Percentiles rank a stretch among this genome's conserved stretches.
These are phyloP conservation scores for Actinemys pallida DNA, from an alignment of 2,113 vertebrate species.

Conservation along the genomic window DNA sequence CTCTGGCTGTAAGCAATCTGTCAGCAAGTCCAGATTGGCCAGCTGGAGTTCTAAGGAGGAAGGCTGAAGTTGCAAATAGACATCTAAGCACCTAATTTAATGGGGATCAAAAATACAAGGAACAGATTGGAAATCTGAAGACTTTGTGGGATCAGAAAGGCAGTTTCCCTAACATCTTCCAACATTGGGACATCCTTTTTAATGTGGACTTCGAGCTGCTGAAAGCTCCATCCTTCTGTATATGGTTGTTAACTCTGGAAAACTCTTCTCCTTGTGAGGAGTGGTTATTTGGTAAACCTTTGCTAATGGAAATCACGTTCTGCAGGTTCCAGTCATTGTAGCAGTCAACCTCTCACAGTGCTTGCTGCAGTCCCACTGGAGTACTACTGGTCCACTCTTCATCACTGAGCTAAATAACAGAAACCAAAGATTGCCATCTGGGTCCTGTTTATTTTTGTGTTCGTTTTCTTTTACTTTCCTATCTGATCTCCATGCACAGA, in stretches of 20 bases:
- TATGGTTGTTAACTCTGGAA: not conserved
- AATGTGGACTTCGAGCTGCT: not conserved
- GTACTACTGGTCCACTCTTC: not conserved
- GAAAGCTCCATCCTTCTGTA: not conserved
- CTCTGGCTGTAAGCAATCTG: not conserved
- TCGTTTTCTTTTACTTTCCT: not conserved
- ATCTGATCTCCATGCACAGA: not conserved
- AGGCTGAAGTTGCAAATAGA: not conserved
- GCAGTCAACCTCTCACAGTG: not conserved
- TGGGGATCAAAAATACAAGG: not conserved
- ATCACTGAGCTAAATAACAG: not conserved
- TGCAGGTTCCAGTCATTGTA: rapidly evolving
- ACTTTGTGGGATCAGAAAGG: not conserved
- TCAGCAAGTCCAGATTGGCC: not conserved
- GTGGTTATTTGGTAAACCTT: not conserved
- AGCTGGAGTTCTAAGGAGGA: not conserved
- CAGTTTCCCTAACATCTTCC: not conserved
- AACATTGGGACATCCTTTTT: rapidly evolving
- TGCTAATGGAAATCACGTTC: not conserved
- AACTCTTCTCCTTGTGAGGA: not conserved
- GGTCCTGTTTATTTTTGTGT: not conserved
- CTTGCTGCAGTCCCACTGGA: not conserved
- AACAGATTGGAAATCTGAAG: not conserved
- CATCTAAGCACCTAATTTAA: not conserved
- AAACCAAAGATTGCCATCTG: not conserved